A percentile compares a stretch with the other conserved stretches of the same genome.
Conservation (phyloP, 2,797 vertebrate species). For the Odontamblyopus lacepedii region DNA sequence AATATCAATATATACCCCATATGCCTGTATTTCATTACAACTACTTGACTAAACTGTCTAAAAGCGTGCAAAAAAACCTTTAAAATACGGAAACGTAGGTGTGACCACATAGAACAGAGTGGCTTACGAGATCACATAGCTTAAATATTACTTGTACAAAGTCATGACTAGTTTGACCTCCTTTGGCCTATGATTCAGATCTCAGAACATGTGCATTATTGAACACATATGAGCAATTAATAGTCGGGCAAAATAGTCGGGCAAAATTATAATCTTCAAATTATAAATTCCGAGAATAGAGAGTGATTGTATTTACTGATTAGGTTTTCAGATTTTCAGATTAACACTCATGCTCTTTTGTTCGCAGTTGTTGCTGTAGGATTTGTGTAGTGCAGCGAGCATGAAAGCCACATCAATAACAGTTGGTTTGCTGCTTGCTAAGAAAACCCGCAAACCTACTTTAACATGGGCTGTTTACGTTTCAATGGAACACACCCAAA, state of each 20-base stretch:
- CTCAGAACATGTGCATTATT: too few relatives aligned
- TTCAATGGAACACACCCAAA: conserved; percentile 11
- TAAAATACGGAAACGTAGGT: neutral
- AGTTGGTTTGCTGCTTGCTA: conserved; percentile 4
- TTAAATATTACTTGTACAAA: too few relatives aligned
- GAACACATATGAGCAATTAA: too few relatives aligned
- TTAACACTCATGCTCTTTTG: neutral
- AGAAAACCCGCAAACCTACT: conserved; percentile 9
- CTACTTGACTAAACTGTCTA: too few relatives aligned
- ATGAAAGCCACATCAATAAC: conserved; percentile 9
- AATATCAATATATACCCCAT: too few relatives aligned
- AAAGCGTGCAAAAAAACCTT: too few relatives aligned
- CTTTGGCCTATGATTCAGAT: too few relatives aligned
- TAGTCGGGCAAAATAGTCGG: too few relatives aligned
- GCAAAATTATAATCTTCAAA: neutral
- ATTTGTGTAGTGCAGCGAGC: conserved; percentile 1
- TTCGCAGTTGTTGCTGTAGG: neutral
- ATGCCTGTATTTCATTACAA: too few relatives aligned
- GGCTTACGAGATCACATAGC: too few relatives aligned
- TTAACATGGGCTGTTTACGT: conserved; percentile 7
- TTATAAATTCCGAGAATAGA: neutral
- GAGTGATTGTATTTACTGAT: neutral
- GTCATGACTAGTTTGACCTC: too few relatives aligned
- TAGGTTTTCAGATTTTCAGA: neutral
- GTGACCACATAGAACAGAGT: neutral